Conservation (phyloP, 2,113 vertebrate genomes). For the Grallaria varia region DNA sequence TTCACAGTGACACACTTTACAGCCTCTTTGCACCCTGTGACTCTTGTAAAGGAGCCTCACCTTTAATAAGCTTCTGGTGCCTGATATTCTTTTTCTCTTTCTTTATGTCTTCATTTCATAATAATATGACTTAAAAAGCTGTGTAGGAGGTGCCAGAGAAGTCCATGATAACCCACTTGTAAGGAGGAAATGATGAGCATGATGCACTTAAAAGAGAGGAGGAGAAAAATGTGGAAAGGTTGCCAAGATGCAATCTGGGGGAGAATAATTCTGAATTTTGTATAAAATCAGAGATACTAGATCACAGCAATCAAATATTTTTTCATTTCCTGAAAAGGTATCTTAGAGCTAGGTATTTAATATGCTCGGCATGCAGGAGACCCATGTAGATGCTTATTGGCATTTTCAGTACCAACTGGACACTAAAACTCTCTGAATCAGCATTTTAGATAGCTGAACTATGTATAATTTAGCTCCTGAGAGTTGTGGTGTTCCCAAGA, state of each 20-base stretch:
- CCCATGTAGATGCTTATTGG: not conserved
- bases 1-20: not conserved
- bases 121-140: not conserved
- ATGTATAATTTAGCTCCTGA: not conserved
- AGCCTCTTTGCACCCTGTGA: not conserved
- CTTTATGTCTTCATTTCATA: slow-evolving; percentile 8
- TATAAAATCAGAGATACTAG: not conserved
- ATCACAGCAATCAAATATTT: not conserved
- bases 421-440: not conserved
- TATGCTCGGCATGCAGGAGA: not conserved
- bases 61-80: not conserved
- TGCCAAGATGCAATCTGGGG: not conserved
- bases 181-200: not conserved
- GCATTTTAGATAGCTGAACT: not conserved
- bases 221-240: not conserved
- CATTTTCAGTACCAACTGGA: not conserved
- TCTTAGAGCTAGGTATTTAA: not conserved
- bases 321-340: not conserved
- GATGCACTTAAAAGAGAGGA: not conserved
- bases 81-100: slow-evolving; percentile 4
- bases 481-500: not conserved
- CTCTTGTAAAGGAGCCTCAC: not conserved
- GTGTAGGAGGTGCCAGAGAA: slow-evolving; percentile 21
- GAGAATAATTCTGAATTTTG: not conserved
- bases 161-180: slow-evolving; percentile 7